Percentiles rank a stretch among this genome's conserved stretches.
Evolutionary conservation across 2,888 invertebrate species (phyloP).

Genomic region (Pammene fasciana): DNA sequence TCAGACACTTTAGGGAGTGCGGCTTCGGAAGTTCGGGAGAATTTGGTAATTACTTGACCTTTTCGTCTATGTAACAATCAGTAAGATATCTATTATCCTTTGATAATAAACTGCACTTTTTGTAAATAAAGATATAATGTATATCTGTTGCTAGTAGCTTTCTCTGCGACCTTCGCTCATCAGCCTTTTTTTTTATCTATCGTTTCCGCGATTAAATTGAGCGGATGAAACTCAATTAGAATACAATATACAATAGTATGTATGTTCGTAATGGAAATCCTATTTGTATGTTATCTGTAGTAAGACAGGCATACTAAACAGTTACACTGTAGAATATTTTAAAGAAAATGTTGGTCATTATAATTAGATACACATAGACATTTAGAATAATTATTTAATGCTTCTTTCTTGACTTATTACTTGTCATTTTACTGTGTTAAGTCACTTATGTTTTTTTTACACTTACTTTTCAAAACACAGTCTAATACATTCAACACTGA

Average conservation of each 20-base stretch:
- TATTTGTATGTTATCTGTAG: not conserved
- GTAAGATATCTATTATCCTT: slow-evolving; percentile 1
- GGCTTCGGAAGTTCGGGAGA: slow-evolving; percentile 70
- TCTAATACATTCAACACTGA: no score
- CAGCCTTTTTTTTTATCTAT: slow-evolving; percentile 25
- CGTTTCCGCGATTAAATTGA: not conserved
- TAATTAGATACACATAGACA: no score
- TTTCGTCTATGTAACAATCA: slow-evolving; percentile 19
- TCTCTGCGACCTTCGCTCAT: slow-evolving; percentile 46
- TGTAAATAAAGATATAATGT: not conserved
- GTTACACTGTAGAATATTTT: no score
- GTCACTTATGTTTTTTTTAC: no score
- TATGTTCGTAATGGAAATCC: not conserved
- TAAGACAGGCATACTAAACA: not conserved
- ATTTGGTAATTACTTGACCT: slow-evolving; percentile 65
- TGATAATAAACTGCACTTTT: not conserved
- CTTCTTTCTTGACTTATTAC: no score
- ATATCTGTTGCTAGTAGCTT: not conserved
- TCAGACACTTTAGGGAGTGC: slow-evolving; percentile 63
- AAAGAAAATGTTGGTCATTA: no score
- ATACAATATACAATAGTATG: slow-evolving; percentile 20
- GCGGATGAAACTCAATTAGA: slow-evolving; percentile 4
- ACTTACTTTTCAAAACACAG: no score
- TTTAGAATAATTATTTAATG: no score
- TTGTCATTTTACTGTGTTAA: no score